Evolutionary conservation across 1,140 invertebrate genomes (phyloP).

Genomic region (Cylas formicarius): DNA sequence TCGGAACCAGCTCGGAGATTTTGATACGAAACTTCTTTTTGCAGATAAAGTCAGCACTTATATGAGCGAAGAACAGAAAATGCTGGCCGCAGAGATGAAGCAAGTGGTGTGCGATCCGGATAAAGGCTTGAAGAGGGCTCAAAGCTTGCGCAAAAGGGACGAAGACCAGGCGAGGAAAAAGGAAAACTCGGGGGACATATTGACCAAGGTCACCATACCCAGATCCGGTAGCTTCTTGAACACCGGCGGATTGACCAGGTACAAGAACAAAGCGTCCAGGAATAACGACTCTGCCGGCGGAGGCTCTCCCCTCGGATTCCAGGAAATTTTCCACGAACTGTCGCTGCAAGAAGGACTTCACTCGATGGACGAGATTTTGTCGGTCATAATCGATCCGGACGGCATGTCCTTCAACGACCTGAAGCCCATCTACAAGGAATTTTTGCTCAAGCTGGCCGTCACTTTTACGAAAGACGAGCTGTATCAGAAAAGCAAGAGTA

Average conservation of each 20-base stretch:
- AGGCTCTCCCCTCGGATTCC: constrained; percentile 72
- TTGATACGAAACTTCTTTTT: too few species aligned
- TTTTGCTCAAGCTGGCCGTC: constrained; percentile 75
- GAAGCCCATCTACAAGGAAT: constrained; percentile 85
- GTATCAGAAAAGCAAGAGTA: constrained; percentile 79
- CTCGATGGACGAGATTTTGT: constrained; percentile 80
- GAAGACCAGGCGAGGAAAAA: constrained; percentile 39
- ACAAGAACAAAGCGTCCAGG: constrained; percentile 58
- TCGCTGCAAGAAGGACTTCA: constrained; percentile 76
- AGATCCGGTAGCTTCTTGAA: constrained; percentile 75
- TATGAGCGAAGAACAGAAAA: constrained; percentile 45
- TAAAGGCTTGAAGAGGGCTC: constrained; percentile 46
- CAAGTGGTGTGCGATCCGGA: constrained; percentile 34
- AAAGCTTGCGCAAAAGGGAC: constrained; percentile 41
- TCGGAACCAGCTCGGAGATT: too few species aligned
- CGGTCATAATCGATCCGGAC: constrained; percentile 79
- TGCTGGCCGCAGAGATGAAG: constrained; percentile 39
- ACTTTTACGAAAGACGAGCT: constrained; percentile 84
- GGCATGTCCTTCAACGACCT: constrained; percentile 89
- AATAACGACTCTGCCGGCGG: constrained; percentile 52
- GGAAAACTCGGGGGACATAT: constrained; percentile 60
- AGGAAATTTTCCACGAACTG: constrained; percentile 76
- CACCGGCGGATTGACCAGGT: constrained; percentile 60
- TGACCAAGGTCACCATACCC: constrained; percentile 77
- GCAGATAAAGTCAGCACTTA: constrained; percentile 40